Conservation (phyloP, 2,888 invertebrate genomes). For the Matsumyia berberina region DNA sequence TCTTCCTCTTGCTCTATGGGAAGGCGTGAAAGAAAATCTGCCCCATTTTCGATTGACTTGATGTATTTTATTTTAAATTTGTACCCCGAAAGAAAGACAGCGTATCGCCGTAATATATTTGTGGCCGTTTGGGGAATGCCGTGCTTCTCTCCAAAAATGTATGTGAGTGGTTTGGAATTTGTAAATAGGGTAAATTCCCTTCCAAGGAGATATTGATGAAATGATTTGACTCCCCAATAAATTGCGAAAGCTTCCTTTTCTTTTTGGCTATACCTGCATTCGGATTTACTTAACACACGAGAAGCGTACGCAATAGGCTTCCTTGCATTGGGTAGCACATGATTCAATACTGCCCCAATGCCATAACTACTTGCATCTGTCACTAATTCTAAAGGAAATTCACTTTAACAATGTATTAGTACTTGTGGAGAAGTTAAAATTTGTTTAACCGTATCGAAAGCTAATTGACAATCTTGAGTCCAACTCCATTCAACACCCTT, state of each 20-base stretch:
- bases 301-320: background rate
- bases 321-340: background rate
- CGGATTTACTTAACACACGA: background rate
- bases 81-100: too few species aligned
- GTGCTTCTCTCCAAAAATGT: background rate
- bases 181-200: background rate
- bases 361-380: too few species aligned
- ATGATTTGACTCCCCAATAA: conserved; percentile 6
- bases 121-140: conserved; percentile 9
- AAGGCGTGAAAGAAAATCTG: too few species aligned
- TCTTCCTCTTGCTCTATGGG: background rate
- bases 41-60: too few species aligned
- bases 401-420: background rate
- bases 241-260: conserved; percentile 10
- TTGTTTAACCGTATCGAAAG: background rate
- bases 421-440: background rate
- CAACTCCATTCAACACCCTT: background rate
- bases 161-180: background rate
- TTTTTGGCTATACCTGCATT: conserved; percentile 11
- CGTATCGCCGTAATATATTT: background rate
- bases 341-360: conserved; percentile 1
- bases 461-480: background rate
- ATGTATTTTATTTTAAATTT: background rate
- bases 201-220: conserved; percentile 1
- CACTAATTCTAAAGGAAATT: too few species aligned